These are phyloP conservation scores for Sipha maydis DNA, from an alignment of 2,888 invertebrate genomes.

Conservation along the genomic window DNA sequence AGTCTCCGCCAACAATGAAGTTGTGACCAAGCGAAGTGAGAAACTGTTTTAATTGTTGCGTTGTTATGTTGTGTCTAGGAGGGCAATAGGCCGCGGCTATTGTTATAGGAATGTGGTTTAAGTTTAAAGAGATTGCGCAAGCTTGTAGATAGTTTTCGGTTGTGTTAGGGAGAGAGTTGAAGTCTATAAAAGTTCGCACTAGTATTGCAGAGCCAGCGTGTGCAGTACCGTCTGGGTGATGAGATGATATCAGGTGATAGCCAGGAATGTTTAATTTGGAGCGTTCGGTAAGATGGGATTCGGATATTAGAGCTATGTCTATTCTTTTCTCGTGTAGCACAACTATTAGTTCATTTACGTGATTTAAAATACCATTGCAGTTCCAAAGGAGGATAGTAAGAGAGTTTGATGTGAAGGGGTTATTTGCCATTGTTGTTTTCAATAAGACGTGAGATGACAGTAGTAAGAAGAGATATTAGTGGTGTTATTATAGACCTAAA, in stretches of 20 bases:
- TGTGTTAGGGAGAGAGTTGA: neutral
- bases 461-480: neutral
- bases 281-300: no score
- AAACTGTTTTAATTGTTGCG: neutral
- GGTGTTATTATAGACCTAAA: neutral
- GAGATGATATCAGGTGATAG: no score
- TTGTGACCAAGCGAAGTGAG: constrained; percentile 11
- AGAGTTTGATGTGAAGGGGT: no score
- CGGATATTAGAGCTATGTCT: no score
- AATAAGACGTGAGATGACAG: neutral
- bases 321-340: no score
- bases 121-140: neutral
- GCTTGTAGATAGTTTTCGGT: constrained; percentile 13
- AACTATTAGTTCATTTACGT: no score
- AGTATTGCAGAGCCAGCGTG: neutral
- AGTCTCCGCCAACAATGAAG: constrained; percentile 10
- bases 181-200: neutral
- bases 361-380: no score
- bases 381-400: no score
- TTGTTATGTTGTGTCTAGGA: constrained; percentile 8
- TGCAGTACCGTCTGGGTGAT: no score
- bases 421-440: no score
- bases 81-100: constrained; percentile 17
- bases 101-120: constrained; percentile 7
- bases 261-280: no score